Evolutionary conservation across 2,888 invertebrate species (phyloP).

Genomic region (Andrena fulva): DNA sequence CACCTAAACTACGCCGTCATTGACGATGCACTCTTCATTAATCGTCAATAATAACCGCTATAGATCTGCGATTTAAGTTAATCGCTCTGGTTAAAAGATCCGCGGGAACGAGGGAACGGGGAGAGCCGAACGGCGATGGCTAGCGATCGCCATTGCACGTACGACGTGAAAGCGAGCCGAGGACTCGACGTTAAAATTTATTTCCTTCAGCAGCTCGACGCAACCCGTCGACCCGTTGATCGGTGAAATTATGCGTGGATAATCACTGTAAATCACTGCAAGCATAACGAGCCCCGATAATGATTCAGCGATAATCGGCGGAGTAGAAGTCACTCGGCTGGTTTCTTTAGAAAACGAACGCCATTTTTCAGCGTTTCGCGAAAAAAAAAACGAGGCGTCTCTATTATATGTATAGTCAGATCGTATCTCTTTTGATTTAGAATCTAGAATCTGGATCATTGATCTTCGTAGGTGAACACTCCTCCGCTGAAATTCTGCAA

Average conservation of each 20-base stretch:
- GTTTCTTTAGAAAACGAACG: not conserved
- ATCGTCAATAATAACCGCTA: not conserved
- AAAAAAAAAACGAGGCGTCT: not conserved
- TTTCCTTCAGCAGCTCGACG: not conserved
- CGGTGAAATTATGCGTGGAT: not conserved
- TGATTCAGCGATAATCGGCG: not conserved
- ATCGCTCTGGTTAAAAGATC: not conserved
- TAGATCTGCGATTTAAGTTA: slow-evolving; percentile 24
- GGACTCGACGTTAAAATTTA: not conserved
- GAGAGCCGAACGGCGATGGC: slow-evolving; percentile 1
- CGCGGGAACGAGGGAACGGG: slow-evolving; percentile 13
- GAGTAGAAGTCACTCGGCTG: not conserved
- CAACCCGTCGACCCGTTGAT: not conserved
- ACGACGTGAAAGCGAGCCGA: not conserved
- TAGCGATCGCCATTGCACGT: no score
- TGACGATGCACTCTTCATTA: slow-evolving; percentile 14
- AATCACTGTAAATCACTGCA: not conserved
- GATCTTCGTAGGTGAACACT: no score
- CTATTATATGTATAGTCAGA: no score
- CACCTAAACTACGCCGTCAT: no score
- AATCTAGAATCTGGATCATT: not conserved
- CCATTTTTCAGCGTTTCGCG: not conserved
- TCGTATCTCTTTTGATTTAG: not conserved
- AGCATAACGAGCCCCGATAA: no score
- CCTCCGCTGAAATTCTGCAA: no score